These are phyloP conservation scores for Tetragonisca angustula DNA, from an alignment of 2,888 invertebrate species.

Conservation along the genomic window DNA sequence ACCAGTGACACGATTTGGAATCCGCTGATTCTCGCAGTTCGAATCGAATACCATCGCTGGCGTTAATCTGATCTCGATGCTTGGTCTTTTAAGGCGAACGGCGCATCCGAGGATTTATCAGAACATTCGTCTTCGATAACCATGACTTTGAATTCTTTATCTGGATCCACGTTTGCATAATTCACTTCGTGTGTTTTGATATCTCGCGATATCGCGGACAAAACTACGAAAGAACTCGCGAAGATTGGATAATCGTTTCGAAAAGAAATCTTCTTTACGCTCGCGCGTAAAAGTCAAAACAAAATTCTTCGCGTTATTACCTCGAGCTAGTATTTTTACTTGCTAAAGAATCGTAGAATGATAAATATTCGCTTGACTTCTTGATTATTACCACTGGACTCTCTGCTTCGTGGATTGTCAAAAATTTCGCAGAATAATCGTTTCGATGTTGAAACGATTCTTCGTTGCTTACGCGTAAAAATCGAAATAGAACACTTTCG, in stretches of 20 bases:
- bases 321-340: too few relatives aligned
- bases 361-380: too few relatives aligned
- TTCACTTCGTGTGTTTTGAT: not conserved
- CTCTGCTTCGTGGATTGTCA: too few relatives aligned
- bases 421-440: too few relatives aligned
- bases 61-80: constrained; percentile 1
- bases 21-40: not conserved
- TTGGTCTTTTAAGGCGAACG: not conserved
- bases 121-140: not conserved
- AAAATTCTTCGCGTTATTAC: too few relatives aligned
- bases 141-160: constrained; percentile 14
- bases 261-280: not conserved
- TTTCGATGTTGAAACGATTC: too few relatives aligned
- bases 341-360: too few relatives aligned
- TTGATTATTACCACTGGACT: too few relatives aligned
- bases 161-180: constrained; percentile 21
- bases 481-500: too few relatives aligned
- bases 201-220: not conserved
- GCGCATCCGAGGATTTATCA: not conserved
- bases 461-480: too few relatives aligned
- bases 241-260: not conserved
- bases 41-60: not conserved
- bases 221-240: not conserved
- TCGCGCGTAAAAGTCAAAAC: too few relatives aligned
- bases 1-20: not conserved